Conservation (phyloP, 1,140 invertebrate species). For the Micrasema minimum region DNA sequence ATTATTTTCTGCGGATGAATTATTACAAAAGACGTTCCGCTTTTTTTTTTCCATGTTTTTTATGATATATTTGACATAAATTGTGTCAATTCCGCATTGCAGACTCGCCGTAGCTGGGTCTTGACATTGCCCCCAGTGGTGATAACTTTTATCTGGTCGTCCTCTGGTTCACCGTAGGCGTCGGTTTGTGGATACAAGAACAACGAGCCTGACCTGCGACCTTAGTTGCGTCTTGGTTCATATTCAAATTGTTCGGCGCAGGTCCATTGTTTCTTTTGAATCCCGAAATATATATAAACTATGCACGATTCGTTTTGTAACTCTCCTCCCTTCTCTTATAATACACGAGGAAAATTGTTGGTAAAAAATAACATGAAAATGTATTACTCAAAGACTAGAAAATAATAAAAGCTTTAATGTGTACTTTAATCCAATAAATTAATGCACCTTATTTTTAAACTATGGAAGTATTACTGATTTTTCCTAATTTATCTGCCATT, state of each 20-base stretch:
- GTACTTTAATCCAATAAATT: no score
- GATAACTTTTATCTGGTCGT: not conserved
- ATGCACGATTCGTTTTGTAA: not conserved
- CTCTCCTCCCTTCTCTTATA: not conserved
- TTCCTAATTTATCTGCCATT: no score
- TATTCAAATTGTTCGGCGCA: slow-evolving; percentile 29
- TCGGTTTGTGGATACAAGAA: slow-evolving; percentile 4
- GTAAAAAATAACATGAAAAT: no score
- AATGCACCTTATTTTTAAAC: no score
- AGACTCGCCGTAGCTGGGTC: not conserved
- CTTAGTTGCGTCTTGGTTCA: slow-evolving; percentile 21
- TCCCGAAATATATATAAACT: not conserved
- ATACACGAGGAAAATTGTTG: no score
- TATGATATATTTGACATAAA: not conserved
- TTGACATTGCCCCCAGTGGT: slow-evolving; percentile 2
- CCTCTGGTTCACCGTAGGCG: slow-evolving; percentile 9
- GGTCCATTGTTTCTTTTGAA: slow-evolving; percentile 14
- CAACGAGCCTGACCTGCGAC: slow-evolving; percentile 35
- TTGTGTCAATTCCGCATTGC: slow-evolving; percentile 7
- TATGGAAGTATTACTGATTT: no score
- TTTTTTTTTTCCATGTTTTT: no score
- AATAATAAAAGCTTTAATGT: no score
- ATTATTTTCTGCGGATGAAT: no score
- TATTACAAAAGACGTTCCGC: no score
- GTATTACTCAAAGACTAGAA: no score